phyloP scores from a whole-genome alignment of 2,113 vertebrate species.

The Hylia prasina region DNA sequence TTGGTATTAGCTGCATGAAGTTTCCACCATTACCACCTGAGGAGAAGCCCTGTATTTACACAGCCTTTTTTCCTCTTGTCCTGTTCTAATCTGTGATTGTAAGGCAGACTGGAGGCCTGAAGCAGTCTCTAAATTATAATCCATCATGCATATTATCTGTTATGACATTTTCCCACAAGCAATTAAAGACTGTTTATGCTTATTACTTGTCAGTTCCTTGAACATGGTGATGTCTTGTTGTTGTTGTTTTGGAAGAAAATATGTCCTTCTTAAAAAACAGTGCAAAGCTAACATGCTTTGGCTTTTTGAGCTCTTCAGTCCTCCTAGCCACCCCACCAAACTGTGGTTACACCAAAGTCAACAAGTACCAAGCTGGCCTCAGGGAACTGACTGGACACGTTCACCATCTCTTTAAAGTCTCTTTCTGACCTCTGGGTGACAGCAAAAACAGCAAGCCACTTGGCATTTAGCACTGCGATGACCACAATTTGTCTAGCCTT shows the following conservation, averaged over 20 bases:
- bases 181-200: conserved; percentile 18
- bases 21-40: background rate
- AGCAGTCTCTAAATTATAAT: background rate
- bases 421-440: background rate
- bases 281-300: background rate
- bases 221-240: background rate
- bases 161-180: background rate
- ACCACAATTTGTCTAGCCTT: fast-evolving
- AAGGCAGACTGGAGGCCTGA: background rate
- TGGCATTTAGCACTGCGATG: background rate
- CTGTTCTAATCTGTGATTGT: background rate
- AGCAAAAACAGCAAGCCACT: background rate
- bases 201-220: background rate
- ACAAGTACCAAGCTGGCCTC: background rate
- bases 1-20: background rate
- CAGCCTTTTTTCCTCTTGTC: background rate
- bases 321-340: background rate
- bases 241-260: background rate
- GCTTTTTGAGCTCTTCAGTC: fast-evolving
- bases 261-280: background rate
- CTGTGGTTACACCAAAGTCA: background rate
- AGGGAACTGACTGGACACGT: background rate
- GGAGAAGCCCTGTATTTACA: background rate
- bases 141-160: background rate
- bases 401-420: background rate